Evolutionary conservation across 2,113 vertebrate genomes (phyloP).

Genomic region (Syngnathus floridae): DNA sequence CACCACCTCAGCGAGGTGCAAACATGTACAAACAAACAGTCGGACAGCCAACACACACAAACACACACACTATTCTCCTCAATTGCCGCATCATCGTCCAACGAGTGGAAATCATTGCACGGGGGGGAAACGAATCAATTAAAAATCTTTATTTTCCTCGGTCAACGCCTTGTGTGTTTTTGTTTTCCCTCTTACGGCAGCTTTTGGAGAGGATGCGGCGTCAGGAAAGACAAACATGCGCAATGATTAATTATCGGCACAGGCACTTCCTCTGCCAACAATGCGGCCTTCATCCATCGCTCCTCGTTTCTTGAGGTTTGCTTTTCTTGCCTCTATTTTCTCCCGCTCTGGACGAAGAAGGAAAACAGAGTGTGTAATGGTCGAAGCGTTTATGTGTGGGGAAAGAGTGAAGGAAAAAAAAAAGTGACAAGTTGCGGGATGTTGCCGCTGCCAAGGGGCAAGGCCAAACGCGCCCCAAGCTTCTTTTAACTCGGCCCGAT

Average conservation of each 20-base stretch:
- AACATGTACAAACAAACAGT: slow-evolving; percentile 41
- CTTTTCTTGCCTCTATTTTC: slow-evolving; percentile 57
- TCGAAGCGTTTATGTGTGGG: slow-evolving; percentile 50
- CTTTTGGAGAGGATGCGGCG: slow-evolving; percentile 62
- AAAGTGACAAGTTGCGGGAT: slow-evolving; percentile 54
- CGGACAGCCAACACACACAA: slow-evolving; percentile 21
- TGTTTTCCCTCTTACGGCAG: slow-evolving; percentile 65
- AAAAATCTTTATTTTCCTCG: slow-evolving; percentile 52
- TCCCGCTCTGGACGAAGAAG: slow-evolving; percentile 37
- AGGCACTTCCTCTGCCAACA: slow-evolving; percentile 57
- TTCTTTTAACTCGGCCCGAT: slow-evolving; percentile 10
- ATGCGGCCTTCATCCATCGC: slow-evolving; percentile 51
- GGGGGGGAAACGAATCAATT: slow-evolving; percentile 59
- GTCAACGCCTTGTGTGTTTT: slow-evolving; percentile 54
- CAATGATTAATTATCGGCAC: slow-evolving; percentile 66
- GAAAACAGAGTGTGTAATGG: slow-evolving; percentile 64
- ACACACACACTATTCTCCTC: slow-evolving; percentile 30
- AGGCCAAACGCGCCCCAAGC: slow-evolving; percentile 27
- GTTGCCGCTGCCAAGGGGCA: slow-evolving; percentile 47
- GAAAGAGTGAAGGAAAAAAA: slow-evolving; percentile 33
- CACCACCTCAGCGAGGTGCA: slow-evolving; percentile 36
- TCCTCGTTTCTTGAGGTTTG: slow-evolving; percentile 38
- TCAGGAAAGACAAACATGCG: slow-evolving; percentile 68
- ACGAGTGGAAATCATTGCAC: slow-evolving; percentile 46
- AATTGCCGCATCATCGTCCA: slow-evolving; percentile 34